Evolutionary conservation across 2,113 vertebrate species (phyloP).

Genomic region (Pluvianellus socialis): DNA sequence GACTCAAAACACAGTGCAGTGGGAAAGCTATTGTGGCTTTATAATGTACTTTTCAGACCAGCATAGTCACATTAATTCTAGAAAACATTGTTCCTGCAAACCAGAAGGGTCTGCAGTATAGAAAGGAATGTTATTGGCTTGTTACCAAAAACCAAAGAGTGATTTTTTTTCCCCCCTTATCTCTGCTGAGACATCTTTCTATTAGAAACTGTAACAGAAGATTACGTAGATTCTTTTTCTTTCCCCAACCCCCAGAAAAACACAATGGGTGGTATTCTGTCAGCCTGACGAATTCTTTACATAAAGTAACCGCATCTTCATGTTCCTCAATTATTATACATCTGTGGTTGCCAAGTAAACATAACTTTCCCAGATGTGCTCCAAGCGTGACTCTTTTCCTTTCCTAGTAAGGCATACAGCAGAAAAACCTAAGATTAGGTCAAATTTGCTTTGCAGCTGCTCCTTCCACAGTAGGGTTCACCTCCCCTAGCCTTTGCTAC

Average conservation of each 20-base stretch:
- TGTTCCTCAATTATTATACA: neutral
- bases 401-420: neutral
- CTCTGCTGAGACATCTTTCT: neutral
- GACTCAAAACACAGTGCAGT: neutral
- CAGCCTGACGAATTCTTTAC: neutral
- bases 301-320: neutral
- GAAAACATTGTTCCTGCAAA: neutral
- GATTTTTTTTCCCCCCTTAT: neutral
- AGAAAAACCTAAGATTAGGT: neutral
- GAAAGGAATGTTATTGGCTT: neutral
- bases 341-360: neutral
- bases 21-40: neutral
- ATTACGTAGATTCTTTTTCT: neutral
- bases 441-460: neutral
- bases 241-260: neutral
- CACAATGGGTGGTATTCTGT: neutral
- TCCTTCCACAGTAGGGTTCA: neutral
- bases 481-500: neutral
- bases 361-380: neutral
- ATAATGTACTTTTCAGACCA: neutral
- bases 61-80: neutral
- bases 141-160: neutral
- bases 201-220: neutral
- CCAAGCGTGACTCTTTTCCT: neutral
- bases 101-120: neutral